Base-by-base conservation (phyloP, 1,140 invertebrate genomes). In the Centruroides vittatus region DNA sequence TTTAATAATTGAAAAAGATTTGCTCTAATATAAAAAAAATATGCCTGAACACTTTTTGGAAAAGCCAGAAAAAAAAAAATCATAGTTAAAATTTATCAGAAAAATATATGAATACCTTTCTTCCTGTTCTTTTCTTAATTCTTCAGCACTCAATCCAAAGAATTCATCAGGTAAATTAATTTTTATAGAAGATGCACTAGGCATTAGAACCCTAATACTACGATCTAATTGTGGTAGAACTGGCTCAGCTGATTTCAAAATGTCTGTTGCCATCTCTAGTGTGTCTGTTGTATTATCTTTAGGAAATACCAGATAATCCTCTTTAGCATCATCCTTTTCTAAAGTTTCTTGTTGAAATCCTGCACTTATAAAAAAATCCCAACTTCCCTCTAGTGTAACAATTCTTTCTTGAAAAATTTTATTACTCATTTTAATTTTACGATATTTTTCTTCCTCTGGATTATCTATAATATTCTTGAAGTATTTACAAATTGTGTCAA, bases 401-500 rank as follows among this genome's bases (percentile, higher is more conserved):
- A 97, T 88, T 73, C 87, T 85, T 58, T 96, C 92, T 70, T 81
- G 76, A 71, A 83, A 86, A 59, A 79, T 77, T 78, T 83, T 85
- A 74, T 94, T 97, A 4, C 80, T 82, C 75, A 88, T 81, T 62
- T 91, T 77, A 62, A 97, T 95, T 78, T 89, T 93, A 65, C 84
- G 84, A 74, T 85, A 96, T 71, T 96, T 97, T 66, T 88, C 84
- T 68, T 94, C 89, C 9, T 79, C 77, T 0, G 90, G 91, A 75
- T 93, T 81, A 13, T 82, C 81, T 12, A 93, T 78, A 34, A 96
- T 86, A 73, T 97, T 97, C 69, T 93, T 87, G 60, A 96, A 75
- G 76, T 95, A 95, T 74, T 89, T 92, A 67, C 81, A 82, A 5
- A 97, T 72, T 5, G 88, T 92, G 67, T 93, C 86, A 7, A 93